Conservation (phyloP, 1,140 invertebrate genomes). For the Eueides isabella region DNA sequence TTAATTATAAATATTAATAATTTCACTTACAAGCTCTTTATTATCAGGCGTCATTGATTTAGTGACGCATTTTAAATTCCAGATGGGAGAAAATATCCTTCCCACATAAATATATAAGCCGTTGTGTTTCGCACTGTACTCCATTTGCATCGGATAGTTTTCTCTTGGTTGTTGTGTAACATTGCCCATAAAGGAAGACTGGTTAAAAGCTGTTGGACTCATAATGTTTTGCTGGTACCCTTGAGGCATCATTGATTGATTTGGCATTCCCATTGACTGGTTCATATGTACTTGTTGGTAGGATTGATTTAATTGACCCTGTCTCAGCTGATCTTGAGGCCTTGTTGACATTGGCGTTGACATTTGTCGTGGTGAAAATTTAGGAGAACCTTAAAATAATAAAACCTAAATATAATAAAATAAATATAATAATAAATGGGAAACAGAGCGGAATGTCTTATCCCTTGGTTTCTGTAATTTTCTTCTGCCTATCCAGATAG, state of each 20-base stretch:
- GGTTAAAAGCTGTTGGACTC: conserved; percentile 63
- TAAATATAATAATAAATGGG: too few species aligned
- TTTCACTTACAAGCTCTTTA: conserved; percentile 84
- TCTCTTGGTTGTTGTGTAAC: conserved; percentile 67
- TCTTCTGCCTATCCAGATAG: neutral
- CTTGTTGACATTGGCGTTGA: conserved; percentile 77
- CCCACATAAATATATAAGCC: conserved; percentile 95
- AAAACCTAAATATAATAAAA: neutral
- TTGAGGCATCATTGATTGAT: conserved; percentile 59
- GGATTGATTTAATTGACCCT: conserved; percentile 61
- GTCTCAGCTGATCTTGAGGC: conserved; percentile 62
- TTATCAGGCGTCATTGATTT: conserved; percentile 83
- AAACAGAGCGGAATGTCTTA: too few species aligned
- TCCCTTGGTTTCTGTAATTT: too few species aligned
- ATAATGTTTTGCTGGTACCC: conserved; percentile 65
- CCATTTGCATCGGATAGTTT: conserved; percentile 78
- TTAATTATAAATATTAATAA: neutral
- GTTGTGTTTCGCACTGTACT: conserved; percentile 94
- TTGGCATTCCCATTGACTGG: conserved; percentile 58
- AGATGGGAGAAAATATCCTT: conserved; percentile 91
- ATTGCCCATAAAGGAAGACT: conserved; percentile 65
- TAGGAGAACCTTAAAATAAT: conserved; percentile 67
- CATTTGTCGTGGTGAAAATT: conserved; percentile 79
- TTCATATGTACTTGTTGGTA: conserved; percentile 62
- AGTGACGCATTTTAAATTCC: conserved; percentile 89